Evolutionary conservation across 1,140 invertebrate species (phyloP).

Genomic region (Hypsibius dujardini): DNA sequence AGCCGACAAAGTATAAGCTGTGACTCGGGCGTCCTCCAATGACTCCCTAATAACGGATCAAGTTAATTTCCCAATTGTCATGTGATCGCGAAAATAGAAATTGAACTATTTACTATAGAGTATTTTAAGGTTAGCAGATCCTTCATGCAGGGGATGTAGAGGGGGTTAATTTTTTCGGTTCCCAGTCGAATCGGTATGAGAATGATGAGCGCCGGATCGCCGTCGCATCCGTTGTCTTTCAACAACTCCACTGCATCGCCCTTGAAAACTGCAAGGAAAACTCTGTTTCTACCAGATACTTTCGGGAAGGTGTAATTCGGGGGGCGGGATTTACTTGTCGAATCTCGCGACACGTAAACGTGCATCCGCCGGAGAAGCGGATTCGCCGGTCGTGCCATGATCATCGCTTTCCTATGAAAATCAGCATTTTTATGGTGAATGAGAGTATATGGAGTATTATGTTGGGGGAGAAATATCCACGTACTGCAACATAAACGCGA

Average conservation of each 20-base stretch:
- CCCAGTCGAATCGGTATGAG: conserved; percentile 68
- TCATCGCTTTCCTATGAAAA: conserved; percentile 29
- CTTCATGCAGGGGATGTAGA: conserved; percentile 59
- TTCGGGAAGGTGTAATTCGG: conserved; percentile 25
- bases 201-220: conserved; percentile 55
- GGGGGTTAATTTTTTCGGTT: conserved; percentile 58
- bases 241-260: conserved; percentile 34
- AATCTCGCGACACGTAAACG: conserved; percentile 73
- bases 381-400: conserved; percentile 26
- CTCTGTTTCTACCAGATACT: conserved; percentile 22
- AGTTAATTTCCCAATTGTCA: no score
- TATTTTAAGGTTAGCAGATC: conserved; percentile 54
- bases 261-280: conserved; percentile 38
- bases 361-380: conserved; percentile 44
- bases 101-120: conserved; percentile 40
- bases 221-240: conserved; percentile 35
- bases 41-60: conserved; percentile 46
- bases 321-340: conserved; percentile 50
- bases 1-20: conserved; percentile 76
- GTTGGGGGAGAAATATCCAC: no score
- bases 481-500: no score
- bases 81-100: background rate
- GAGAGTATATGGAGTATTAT: no score
- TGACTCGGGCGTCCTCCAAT: conserved; percentile 76
- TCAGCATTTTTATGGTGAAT: conserved; percentile 8